Conservation (phyloP, 2,113 vertebrate species). For the Centrocercus urophasianus region DNA sequence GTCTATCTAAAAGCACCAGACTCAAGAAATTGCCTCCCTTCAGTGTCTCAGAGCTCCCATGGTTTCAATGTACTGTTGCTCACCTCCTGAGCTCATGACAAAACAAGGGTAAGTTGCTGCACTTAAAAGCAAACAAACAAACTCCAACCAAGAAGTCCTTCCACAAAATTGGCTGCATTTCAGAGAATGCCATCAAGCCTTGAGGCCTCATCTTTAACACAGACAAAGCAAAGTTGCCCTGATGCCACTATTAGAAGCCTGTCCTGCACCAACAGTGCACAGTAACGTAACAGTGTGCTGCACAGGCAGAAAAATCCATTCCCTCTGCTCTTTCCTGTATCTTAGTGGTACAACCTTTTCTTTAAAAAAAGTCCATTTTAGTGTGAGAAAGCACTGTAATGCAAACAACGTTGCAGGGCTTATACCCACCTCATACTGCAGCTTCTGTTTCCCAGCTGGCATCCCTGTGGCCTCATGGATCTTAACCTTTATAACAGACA, state of each 20-base stretch:
- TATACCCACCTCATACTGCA: constrained; percentile 92
- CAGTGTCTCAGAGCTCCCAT: not conserved
- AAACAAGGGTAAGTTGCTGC: not conserved
- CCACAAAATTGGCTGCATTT: not conserved
- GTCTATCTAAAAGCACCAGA: not conserved
- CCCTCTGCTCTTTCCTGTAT: not conserved
- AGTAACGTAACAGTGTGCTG: not conserved
- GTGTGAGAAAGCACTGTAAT: not conserved
- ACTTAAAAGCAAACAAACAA: not conserved
- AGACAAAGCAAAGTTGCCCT: accelerated
- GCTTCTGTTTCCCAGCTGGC: constrained; percentile 97
- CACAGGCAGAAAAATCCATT: not conserved
- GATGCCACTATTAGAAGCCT: not conserved
- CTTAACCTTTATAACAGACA: constrained; percentile 99
- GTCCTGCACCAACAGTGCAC: not conserved
- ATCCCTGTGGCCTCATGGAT: constrained; percentile 98
- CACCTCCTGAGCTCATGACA: not conserved
- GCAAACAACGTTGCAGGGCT: not conserved
- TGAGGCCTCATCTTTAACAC: not conserved
- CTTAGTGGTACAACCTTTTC: not conserved
- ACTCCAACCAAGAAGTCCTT: not conserved
- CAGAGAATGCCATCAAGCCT: not conserved
- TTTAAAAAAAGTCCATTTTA: not conserved
- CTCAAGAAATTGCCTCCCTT: not conserved
- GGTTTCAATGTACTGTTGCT: not conserved